These are phyloP conservation scores for Pica pica DNA, from an alignment of 2,113 vertebrate genomes.

Conservation along the genomic window DNA sequence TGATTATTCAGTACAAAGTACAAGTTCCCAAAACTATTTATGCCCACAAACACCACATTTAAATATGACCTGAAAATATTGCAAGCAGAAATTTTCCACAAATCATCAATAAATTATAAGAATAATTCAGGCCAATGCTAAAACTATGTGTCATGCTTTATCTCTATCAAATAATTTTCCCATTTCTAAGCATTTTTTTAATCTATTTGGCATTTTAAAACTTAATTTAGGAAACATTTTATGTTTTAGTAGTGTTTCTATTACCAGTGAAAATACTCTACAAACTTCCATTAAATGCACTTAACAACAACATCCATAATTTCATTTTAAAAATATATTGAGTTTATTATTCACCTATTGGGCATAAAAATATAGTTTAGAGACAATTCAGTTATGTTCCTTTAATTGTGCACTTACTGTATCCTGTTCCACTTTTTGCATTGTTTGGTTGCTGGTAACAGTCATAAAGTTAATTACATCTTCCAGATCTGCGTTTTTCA, in stretches of 20 bases:
- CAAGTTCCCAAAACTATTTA: background rate
- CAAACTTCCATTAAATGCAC: background rate
- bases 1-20: background rate
- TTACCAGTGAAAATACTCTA: background rate
- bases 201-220: background rate
- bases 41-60: background rate
- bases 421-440: background rate
- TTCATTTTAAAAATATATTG: fast-evolving
- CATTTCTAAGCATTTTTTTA: background rate
- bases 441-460: background rate
- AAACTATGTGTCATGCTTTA: background rate
- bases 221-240: background rate
- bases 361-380: background rate
- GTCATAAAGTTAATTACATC: background rate
- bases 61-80: background rate
- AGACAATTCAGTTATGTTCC: background rate
- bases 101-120: background rate
- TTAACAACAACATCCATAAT: background rate
- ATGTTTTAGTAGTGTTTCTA: background rate
- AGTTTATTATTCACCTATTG: background rate
- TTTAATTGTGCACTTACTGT: background rate
- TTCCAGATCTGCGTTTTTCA: background rate
- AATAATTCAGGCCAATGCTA: background rate
- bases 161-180: background rate
- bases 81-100: background rate